Conservation (phyloP, 2,113 vertebrate species). For the Cardinalis cardinalis region DNA sequence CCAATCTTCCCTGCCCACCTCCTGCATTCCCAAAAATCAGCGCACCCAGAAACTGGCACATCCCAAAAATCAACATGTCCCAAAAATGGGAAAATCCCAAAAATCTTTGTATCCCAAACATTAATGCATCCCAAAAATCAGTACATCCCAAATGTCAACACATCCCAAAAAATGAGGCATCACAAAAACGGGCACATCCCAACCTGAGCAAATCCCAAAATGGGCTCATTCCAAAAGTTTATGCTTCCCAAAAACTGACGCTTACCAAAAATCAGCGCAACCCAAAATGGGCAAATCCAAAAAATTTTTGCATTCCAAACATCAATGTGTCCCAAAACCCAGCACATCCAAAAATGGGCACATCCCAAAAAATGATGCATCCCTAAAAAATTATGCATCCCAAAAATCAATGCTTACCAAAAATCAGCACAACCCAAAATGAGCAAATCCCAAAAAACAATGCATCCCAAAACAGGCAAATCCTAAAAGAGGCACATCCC, state of each 20-base stretch:
- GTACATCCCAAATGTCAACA: background rate
- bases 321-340: background rate
- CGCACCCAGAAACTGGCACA: background rate
- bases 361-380: background rate
- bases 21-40: background rate
- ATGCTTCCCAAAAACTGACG: background rate
- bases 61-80: background rate
- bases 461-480: no score
- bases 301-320: background rate
- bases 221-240: accelerated
- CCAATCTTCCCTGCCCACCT: background rate
- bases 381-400: no score
- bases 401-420: no score
- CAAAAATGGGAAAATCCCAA: background rate
- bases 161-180: background rate
- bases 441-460: no score
- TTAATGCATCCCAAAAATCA: background rate
- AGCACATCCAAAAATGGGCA: background rate
- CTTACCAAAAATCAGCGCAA: background rate
- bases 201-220: background rate
- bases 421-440: no score
- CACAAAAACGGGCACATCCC: background rate
- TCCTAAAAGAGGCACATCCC: background rate
- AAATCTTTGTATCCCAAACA: background rate
- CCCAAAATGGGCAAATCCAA: background rate